A percentile compares a stretch with the other conserved stretches of the same genome.
Conservation (phyloP, 1,140 invertebrate species). For the Euwallacea fornicatus region DNA sequence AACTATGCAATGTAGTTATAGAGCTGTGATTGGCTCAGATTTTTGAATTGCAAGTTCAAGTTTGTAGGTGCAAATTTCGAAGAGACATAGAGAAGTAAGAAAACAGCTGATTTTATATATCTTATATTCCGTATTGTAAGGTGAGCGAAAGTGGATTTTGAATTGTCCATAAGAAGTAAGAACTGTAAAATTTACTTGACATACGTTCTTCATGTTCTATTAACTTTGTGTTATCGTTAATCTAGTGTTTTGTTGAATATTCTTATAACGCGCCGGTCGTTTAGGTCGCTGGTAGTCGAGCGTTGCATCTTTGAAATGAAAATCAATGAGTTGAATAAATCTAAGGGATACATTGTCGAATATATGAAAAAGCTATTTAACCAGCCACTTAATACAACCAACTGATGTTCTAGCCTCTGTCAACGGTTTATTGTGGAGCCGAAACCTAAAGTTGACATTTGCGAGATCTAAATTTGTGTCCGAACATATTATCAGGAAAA, state of each 20-base stretch:
- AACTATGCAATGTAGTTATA: too few species aligned
- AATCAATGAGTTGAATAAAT: slow-evolving; percentile 1
- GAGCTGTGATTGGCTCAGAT: too few species aligned
- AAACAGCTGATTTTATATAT: too few species aligned
- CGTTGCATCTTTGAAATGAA: slow-evolving; percentile 9
- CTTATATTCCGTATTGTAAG: too few species aligned
- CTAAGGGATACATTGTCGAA: not conserved
- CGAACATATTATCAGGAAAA: slow-evolving; percentile 34
- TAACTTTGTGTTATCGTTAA: too few species aligned
- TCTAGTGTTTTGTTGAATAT: too few species aligned
- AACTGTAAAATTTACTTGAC: not conserved
- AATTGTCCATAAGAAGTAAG: not conserved
- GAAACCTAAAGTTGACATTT: slow-evolving; percentile 12
- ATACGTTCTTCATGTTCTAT: too few species aligned
- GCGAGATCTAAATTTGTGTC: slow-evolving; percentile 30
- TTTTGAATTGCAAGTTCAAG: too few species aligned
- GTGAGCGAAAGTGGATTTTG: not conserved
- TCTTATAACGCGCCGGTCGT: slow-evolving; percentile 8
- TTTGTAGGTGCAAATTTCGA: too few species aligned
- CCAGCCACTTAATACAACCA: slow-evolving; percentile 35
- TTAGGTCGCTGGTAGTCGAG: slow-evolving; percentile 29
- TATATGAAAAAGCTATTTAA: slow-evolving; percentile 9
- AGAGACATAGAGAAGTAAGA: too few species aligned
- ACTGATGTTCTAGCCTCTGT: slow-evolving; percentile 23
- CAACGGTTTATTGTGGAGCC: slow-evolving; percentile 13